Conservation (phyloP, 2,797 vertebrate species). For the Mycteria americana region DNA sequence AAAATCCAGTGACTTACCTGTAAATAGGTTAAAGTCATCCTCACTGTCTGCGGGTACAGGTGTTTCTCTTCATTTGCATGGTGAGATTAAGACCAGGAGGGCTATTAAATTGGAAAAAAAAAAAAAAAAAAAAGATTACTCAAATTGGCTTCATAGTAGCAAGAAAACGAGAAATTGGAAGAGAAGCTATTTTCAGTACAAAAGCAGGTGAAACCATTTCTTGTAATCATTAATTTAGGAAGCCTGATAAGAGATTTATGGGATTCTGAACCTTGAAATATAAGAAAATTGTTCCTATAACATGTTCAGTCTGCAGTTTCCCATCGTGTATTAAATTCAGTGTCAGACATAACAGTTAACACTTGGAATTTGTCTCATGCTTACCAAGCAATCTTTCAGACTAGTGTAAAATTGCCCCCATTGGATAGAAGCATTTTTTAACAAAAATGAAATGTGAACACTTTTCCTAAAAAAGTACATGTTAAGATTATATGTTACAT, state of each 20-base stretch:
- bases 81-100: neutral
- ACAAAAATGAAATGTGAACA: neutral
- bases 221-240: conserved; percentile 17
- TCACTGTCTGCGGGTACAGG: neutral
- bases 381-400: conserved; percentile 11
- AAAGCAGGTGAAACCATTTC: neutral
- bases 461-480: neutral
- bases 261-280: conserved; percentile 28
- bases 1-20: neutral
- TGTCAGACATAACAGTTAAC: neutral
- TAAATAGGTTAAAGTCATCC: neutral
- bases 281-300: conserved; percentile 1
- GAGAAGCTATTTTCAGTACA: neutral
- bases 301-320: neutral
- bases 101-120: neutral
- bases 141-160: neutral
- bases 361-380: neutral
- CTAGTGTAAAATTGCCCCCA: neutral
- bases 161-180: conserved; percentile 13
- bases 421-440: neutral
- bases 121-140: neutral
- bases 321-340: neutral
- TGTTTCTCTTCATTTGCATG: neutral
- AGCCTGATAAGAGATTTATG: neutral
- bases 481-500: neutral